These are phyloP conservation scores for Muscina levida DNA, from an alignment of 2,888 invertebrate species.

Conservation along the genomic window DNA sequence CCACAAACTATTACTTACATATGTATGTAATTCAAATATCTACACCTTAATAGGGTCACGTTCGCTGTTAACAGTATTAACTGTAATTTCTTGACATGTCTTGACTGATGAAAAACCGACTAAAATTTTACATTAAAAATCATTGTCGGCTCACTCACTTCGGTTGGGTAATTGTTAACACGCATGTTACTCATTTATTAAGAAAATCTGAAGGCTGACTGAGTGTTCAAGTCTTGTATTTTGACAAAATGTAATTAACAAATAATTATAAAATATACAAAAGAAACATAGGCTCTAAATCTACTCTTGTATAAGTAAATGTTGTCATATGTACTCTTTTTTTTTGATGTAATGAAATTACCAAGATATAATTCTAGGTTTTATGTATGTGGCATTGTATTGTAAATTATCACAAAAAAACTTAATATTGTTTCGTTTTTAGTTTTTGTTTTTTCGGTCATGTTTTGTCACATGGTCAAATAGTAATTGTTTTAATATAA, in stretches of 20 bases:
- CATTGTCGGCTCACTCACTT: background rate
- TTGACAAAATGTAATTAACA: conserved; percentile 1
- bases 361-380: no score
- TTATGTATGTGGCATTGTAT: conserved; percentile 23
- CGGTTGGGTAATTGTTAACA: conserved; percentile 25
- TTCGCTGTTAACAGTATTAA: background rate
- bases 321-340: no score
- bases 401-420: conserved; percentile 3
- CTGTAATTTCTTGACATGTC: background rate
- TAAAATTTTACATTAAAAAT: conserved; percentile 12
- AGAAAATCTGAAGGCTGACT: conserved; percentile 10
- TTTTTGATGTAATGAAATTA: no score
- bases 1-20: no score
- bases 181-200: conserved; percentile 28
- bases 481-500: background rate
- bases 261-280: conserved; percentile 21
- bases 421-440: no score
- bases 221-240: background rate
- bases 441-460: background rate
- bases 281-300: no score
- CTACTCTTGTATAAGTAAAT: no score
- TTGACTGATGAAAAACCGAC: background rate
- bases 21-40: no score
- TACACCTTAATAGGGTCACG: background rate
- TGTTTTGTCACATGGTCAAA: conserved; percentile 43